Percentiles rank a stretch among this genome's conserved stretches.
These are phyloP conservation scores for Meiosimyza decipiens DNA, from an alignment of 2,888 invertebrate genomes.

Conservation along the genomic window DNA sequence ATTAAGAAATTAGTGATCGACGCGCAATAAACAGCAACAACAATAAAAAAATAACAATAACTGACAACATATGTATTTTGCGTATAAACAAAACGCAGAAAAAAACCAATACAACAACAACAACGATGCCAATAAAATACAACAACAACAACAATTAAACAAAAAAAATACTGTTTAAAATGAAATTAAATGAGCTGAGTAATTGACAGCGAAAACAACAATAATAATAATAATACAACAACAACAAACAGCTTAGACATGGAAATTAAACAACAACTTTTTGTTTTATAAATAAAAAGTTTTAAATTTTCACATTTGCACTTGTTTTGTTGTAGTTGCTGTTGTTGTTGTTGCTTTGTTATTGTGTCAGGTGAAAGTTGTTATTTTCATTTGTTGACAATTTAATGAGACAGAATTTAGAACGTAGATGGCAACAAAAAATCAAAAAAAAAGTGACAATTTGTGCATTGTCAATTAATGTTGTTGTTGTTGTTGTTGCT, in stretches of 20 bases:
- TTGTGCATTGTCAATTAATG: not conserved
- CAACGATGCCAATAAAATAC: not conserved
- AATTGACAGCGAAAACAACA: not conserved
- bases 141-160: not conserved
- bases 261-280: not conserved
- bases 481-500: constrained; percentile 15
- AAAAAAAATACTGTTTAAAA: not conserved
- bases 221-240: constrained; percentile 9
- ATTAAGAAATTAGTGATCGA: constrained; percentile 15
- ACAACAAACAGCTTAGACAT: not conserved
- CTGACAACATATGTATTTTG: not conserved
- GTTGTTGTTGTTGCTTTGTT: not conserved
- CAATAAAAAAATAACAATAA: not conserved
- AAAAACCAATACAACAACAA: constrained; percentile 4
- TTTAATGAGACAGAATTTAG: too few species aligned
- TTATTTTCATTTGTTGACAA: not conserved
- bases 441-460: too few species aligned
- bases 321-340: too few species aligned
- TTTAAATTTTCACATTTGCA: not conserved
- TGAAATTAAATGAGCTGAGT: not conserved
- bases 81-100: not conserved
- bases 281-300: too few species aligned
- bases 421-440: too few species aligned
- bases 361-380: constrained; percentile 8
- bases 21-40: not conserved